A percentile compares a stretch with the other conserved stretches of the same genome.
These are phyloP conservation scores for Pterostichus niger DNA, from an alignment of 2,888 invertebrate genomes.

Conservation along the genomic window DNA sequence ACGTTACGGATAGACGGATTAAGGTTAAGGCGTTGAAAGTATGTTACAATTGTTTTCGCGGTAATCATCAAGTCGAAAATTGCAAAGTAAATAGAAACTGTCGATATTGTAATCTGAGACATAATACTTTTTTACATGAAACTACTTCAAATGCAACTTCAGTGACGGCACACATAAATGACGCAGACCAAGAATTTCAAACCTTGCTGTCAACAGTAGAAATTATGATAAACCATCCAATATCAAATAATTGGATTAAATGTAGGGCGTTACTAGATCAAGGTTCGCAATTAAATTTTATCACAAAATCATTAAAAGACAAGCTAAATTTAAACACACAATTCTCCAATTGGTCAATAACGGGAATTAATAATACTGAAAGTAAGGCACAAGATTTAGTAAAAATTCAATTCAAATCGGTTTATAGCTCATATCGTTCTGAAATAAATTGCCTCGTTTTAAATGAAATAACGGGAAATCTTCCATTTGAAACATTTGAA, in stretches of 20 bases:
- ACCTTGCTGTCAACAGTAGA: neutral
- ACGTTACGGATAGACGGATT: slow-evolving; percentile 23
- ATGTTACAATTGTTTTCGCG: slow-evolving; percentile 62
- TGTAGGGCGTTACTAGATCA: slow-evolving; percentile 44
- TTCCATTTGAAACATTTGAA: neutral
- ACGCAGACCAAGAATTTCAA: too few species aligned
- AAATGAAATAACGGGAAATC: neutral
- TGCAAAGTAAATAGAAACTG: slow-evolving; percentile 40
- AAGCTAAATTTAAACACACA: neutral
- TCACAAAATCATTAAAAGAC: neutral
- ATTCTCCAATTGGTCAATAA: neutral
- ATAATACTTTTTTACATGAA: slow-evolving; percentile 59
- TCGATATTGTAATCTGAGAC: slow-evolving; percentile 47
- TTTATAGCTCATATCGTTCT: neutral
- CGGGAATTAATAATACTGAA: neutral
- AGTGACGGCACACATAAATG: neutral
- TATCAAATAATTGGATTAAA: slow-evolving; percentile 7
- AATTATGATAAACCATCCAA: slow-evolving; percentile 36
- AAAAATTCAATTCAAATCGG: neutral
- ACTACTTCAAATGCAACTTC: neutral
- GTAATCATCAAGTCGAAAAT: slow-evolving; percentile 11
- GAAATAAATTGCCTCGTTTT: neutral
- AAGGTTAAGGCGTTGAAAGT: slow-evolving; percentile 38
- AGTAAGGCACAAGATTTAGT: neutral
- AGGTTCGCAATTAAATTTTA: slow-evolving; percentile 45